Percentiles rank a stretch among this genome's conserved stretches.
These are phyloP conservation scores for Diadophis punctatus DNA, from an alignment of 2,113 vertebrate species.

Conservation along the genomic window DNA sequence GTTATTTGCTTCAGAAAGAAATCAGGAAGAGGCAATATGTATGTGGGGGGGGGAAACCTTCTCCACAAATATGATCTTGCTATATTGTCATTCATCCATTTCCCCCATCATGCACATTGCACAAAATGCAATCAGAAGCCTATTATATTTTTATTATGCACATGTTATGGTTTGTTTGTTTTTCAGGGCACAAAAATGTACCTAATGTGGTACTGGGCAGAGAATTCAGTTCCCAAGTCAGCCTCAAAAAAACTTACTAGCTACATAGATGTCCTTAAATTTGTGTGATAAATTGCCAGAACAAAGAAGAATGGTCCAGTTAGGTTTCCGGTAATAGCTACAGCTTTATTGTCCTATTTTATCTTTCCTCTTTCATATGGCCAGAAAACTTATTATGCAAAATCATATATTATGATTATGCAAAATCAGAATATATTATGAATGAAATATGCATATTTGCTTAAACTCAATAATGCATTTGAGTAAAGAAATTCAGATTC, in stretches of 20 bases:
- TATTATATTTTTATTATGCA: background rate
- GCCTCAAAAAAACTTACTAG: background rate
- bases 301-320: background rate
- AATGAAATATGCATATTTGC: background rate
- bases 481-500: background rate
- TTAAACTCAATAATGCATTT: background rate
- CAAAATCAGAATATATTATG: background rate
- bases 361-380: background rate
- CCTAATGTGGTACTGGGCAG: background rate
- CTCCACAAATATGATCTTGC: background rate
- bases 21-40: background rate
- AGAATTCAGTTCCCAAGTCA: background rate
- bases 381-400: background rate
- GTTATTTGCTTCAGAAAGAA: background rate
- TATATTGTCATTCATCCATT: background rate
- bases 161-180: background rate
- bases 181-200: background rate
- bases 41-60: too few species aligned
- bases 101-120: background rate
- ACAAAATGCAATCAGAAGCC: background rate
- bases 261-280: background rate
- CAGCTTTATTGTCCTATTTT: background rate
- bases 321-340: background rate
- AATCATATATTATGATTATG: background rate
- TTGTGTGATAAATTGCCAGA: background rate